Evolutionary conservation across 2,797 vertebrate species (phyloP).

Genomic region (Mionectes olivaceus): DNA sequence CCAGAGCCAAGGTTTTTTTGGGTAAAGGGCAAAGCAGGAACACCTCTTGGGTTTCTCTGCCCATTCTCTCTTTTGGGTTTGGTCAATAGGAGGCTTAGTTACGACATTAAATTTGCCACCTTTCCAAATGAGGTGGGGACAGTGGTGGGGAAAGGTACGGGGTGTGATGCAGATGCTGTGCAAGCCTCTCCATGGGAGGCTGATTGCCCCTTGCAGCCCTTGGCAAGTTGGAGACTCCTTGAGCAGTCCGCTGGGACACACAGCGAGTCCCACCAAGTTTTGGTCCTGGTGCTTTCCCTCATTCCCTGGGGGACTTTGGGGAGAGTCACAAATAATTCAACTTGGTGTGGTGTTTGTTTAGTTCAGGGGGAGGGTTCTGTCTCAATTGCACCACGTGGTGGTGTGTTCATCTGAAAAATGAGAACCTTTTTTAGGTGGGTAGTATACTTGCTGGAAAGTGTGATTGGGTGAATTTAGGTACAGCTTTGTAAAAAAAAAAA

Average conservation of each 20-base stretch:
- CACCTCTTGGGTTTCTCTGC: background rate
- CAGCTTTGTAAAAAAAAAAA: background rate
- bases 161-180: background rate
- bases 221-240: background rate
- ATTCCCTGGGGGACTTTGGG: background rate
- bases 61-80: background rate
- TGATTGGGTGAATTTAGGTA: background rate
- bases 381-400: background rate
- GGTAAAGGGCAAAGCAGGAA: background rate
- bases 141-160: background rate
- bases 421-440: background rate
- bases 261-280: accelerated
- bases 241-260: accelerated
- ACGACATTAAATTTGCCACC: background rate
- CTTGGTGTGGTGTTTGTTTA: background rate
- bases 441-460: background rate
- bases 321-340: background rate
- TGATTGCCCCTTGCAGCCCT: background rate
- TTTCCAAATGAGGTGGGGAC: background rate
- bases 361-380: background rate
- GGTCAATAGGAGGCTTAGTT: accelerated
- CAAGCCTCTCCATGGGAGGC: accelerated
- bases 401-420: background rate
- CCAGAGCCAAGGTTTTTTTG: background rate
- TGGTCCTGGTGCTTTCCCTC: background rate